These are phyloP conservation scores for Drosophila nannoptera DNA, from an alignment of 1,140 invertebrate genomes.

Conservation along the genomic window DNA sequence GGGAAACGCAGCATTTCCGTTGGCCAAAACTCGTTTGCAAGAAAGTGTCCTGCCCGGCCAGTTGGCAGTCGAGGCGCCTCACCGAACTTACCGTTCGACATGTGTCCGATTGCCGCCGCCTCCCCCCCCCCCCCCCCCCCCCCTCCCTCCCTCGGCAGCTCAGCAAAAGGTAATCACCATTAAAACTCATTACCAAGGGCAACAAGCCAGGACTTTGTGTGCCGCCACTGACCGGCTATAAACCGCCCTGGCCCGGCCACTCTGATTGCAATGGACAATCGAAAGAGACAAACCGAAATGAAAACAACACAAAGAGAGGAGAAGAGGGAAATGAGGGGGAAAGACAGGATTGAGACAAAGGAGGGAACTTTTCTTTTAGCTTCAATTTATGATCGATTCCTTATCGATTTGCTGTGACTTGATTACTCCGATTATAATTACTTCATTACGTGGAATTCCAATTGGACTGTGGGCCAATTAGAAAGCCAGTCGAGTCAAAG, in stretches of 20 bases:
- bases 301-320: not conserved
- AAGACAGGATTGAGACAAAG: too few relatives aligned
- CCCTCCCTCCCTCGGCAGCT: constrained; percentile 23
- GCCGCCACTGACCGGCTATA: constrained; percentile 18
- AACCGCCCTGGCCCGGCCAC: constrained; percentile 27
- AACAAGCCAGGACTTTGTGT: constrained; percentile 16
- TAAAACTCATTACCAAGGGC: constrained; percentile 74
- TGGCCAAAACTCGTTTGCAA: constrained; percentile 41
- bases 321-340: too few relatives aligned
- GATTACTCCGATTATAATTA: not conserved
- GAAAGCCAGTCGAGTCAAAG: too few relatives aligned
- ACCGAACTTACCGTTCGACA: constrained; percentile 22
- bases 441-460: too few relatives aligned
- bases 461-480: too few relatives aligned
- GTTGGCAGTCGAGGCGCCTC: constrained; percentile 27
- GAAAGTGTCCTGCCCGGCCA: constrained; percentile 32
- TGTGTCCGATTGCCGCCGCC: not conserved
- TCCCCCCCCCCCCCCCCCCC: not conserved
- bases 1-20: constrained; percentile 41
- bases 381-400: not conserved
- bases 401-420: not conserved
- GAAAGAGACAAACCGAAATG: constrained; percentile 28
- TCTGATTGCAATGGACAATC: constrained; percentile 5
- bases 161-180: constrained; percentile 64
- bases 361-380: not conserved